phyloP scores from a whole-genome alignment of 2,888 invertebrate species.

The Acleris sparsana region DNA sequence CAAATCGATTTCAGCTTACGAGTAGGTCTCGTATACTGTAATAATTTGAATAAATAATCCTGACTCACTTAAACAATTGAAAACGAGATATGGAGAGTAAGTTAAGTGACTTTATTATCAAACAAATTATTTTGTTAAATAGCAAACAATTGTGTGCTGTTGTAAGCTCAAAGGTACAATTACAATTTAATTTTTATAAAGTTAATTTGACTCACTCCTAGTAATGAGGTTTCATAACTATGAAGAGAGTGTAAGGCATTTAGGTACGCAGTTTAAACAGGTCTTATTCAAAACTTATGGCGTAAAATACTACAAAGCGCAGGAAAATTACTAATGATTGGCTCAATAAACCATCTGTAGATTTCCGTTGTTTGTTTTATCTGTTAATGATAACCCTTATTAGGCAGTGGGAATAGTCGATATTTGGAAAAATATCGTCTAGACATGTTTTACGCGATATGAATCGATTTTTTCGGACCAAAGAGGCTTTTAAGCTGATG shows the following conservation, averaged over 20 bases:
- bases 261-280: no score
- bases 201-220: no score
- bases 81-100: neutral
- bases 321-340: conserved; percentile 18
- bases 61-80: neutral
- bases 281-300: neutral
- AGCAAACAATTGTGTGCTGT: neutral
- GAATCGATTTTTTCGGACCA: no score
- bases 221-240: no score
- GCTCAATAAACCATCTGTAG: conserved; percentile 27
- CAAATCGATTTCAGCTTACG: neutral
- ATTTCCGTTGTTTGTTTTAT: conserved; percentile 20
- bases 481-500: no score
- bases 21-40: neutral
- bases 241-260: no score
- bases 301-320: neutral
- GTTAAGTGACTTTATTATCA: neutral
- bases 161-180: no score
- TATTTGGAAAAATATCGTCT: neutral
- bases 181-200: no score
- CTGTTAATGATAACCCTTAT: neutral
- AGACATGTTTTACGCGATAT: no score
- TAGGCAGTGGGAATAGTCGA: conserved; percentile 10
- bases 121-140: neutral
- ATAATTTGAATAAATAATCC: neutral